Conservation (phyloP, 2,888 invertebrate genomes). For the Scaptodrosophila latifasciaeformis region DNA sequence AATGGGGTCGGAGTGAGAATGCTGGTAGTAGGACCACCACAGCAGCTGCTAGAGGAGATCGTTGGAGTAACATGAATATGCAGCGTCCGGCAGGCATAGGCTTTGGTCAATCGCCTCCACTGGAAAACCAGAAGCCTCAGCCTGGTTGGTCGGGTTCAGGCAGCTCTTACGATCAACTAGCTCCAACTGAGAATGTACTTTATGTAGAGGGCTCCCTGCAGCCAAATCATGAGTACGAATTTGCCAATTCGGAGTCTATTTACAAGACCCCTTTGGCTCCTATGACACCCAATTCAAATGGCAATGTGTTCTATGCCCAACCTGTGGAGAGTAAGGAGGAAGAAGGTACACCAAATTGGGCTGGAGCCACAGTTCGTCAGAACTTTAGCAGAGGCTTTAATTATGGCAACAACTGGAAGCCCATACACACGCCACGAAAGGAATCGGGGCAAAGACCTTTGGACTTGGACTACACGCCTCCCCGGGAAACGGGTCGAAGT, state of each 20-base stretch:
- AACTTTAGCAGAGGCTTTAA: constrained; percentile 48
- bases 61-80: constrained; percentile 71
- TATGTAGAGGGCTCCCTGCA: constrained; percentile 64
- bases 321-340: constrained; percentile 57
- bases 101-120: constrained; percentile 3
- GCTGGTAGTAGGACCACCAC: constrained; percentile 33
- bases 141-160: constrained; percentile 52
- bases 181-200: constrained; percentile 54
- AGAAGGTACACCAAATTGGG: constrained; percentile 42
- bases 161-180: constrained; percentile 36
- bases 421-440: too few relatives aligned
- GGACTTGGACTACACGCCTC: not conserved
- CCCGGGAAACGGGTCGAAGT: not conserved
- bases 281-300: constrained; percentile 32
- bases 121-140: not conserved
- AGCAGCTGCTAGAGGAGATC: constrained; percentile 40
- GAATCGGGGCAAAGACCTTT: constrained; percentile 24
- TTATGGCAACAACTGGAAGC: constrained; percentile 30
- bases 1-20: constrained; percentile 15
- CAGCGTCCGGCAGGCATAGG: constrained; percentile 64
- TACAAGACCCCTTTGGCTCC: constrained; percentile 65
- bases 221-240: constrained; percentile 70
- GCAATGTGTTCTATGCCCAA: constrained; percentile 62
- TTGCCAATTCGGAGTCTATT: constrained; percentile 27
- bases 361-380: constrained; percentile 28